A percentile compares a stretch with the other conserved stretches of the same genome.
Evolutionary conservation across 2,113 vertebrate species (phyloP).

Genomic region (Rattus rattus): DNA sequence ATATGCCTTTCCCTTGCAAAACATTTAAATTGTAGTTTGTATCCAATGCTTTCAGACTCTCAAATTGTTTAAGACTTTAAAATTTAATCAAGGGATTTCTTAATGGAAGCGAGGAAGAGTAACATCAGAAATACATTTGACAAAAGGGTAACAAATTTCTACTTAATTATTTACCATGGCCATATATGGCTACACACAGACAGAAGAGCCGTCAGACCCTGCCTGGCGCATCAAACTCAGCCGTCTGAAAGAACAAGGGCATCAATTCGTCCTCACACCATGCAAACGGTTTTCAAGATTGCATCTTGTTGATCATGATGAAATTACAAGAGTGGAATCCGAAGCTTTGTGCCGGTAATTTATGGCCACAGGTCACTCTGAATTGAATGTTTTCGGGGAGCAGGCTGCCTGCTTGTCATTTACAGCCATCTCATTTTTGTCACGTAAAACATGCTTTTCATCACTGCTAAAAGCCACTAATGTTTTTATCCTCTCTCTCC

Average conservation of each 20-base stretch:
- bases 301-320: constrained; percentile 90
- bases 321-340: constrained; percentile 88
- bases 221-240: constrained; percentile 82
- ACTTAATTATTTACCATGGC: constrained; percentile 93
- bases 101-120: constrained; percentile 90
- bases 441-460: constrained; percentile 82
- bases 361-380: constrained; percentile 87
- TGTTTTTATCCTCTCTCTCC: background rate
- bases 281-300: constrained; percentile 88
- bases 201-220: constrained; percentile 85
- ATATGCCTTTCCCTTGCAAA: constrained; percentile 89
- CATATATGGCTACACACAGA: constrained; percentile 87
- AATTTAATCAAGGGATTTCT: constrained; percentile 94
- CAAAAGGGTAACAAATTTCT: constrained; percentile 92
- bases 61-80: constrained; percentile 93
- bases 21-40: constrained; percentile 85
- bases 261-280: constrained; percentile 88
- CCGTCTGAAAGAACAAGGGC: constrained; percentile 89
- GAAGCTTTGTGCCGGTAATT: constrained; percentile 87
- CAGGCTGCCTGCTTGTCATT: constrained; percentile 85
- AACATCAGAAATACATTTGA: constrained; percentile 92
- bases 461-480: constrained; percentile 73
- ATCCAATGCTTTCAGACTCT: constrained; percentile 88
- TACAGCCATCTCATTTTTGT: constrained; percentile 85
- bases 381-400: constrained; percentile 86